Evolutionary conservation across 2,113 vertebrate species (phyloP).

Genomic region (Pangasianodon gigas): DNA sequence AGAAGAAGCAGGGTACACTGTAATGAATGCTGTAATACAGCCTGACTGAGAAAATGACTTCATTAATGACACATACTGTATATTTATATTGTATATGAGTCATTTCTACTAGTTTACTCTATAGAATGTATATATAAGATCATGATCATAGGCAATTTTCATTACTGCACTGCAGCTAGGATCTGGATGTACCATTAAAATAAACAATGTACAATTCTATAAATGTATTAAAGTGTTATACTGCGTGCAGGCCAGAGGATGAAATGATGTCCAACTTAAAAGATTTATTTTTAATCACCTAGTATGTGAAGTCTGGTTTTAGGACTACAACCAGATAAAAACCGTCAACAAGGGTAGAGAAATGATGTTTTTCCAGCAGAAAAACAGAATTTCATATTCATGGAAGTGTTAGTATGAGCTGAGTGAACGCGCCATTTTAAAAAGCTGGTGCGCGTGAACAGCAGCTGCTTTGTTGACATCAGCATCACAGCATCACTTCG

Average conservation of each 20-base stretch:
- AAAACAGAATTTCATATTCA: background rate
- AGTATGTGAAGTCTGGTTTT: background rate
- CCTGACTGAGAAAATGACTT: background rate
- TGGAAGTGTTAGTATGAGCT: background rate
- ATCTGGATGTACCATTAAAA: background rate
- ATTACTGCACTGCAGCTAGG: background rate
- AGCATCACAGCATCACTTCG: constrained; percentile 26
- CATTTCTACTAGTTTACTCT: background rate
- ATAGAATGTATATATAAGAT: background rate
- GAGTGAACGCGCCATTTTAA: constrained; percentile 29
- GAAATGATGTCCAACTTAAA: background rate
- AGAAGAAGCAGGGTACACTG: background rate
- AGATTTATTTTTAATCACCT: background rate
- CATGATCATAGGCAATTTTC: background rate
- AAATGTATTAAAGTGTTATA: background rate
- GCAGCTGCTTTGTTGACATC: constrained; percentile 40
- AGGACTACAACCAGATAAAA: background rate
- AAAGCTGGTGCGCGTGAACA: constrained; percentile 2
- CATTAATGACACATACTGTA: background rate
- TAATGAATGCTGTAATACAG: background rate
- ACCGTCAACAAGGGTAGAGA: background rate
- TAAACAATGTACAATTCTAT: background rate
- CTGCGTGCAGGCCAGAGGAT: background rate
- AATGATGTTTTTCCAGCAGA: background rate
- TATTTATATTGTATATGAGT: background rate